Base-by-base conservation (phyloP, 2,113 vertebrate genomes). In the Catagonus wagneri region DNA sequence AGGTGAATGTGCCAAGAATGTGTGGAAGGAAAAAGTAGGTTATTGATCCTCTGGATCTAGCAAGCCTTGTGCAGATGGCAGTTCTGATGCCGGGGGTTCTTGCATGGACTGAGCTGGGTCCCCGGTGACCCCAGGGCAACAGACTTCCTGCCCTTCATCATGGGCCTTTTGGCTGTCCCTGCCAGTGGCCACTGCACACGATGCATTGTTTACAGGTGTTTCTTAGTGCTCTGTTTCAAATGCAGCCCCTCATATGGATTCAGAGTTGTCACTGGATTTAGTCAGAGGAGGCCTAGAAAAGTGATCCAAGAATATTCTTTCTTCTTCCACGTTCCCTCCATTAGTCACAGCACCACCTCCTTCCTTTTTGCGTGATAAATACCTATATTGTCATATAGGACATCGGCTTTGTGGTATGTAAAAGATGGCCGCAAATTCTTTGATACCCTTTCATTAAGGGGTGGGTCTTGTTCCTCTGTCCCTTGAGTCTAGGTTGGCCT, bases 61-160 rank as follows among this genome's bases (percentile, higher is more conserved):
- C 27, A 56, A 16, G 54, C 29, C 63, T 34, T 16, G 32, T 22
- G 11, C 34, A 25, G 69, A 27, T 8, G 34, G 50, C 68, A 34
- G 15, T 15, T 56, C 17, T 7, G 4, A 56, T 6, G 39, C 32
- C 9, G 1, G 25, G 34, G 54, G 44, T 4, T 68, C 13, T 32
- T 3, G 3, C 3, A 1, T 1, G 13, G 39, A 16, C 39, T 6
- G 25, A 39, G 52, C 29, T 15, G 6, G 0, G 0, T 20, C 32
- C 23, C 39, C 52, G 66, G 39, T 7, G 29, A 17, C 3, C 69
- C 9, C 16, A 5, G 27, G 44, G 27, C 44, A 10, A 2, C 19
- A 25, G 9, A 6, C 39, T 52, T 74, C 65, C 20, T 50, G 63
- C 68, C 80, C 78, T 54, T 36, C 61, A n/a, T 9, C 13, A 0